A percentile compares a stretch with the other conserved stretches of the same genome.
phyloP scores from a whole-genome alignment of 2,888 invertebrate genomes.

The Apotomis capreana region DNA sequence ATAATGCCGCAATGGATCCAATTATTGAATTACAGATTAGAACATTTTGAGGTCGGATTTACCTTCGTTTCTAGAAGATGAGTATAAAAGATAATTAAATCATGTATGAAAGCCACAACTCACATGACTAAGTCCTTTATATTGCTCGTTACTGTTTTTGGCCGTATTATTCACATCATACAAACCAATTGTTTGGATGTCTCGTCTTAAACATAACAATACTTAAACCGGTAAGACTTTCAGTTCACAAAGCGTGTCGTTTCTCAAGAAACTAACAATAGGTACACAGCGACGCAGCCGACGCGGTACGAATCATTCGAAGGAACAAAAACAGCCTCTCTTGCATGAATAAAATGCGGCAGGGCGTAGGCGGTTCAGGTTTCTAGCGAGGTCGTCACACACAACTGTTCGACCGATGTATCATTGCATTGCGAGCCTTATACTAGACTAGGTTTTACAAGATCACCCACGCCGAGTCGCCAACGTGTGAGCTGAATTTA shows the following conservation, averaged over 20 bases:
- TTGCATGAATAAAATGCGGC: conserved; percentile 30
- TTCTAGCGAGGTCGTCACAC: conserved; percentile 30
- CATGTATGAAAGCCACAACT: too few relatives aligned
- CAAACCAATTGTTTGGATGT: not conserved
- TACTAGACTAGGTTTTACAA: not conserved
- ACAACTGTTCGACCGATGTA: conserved; percentile 16
- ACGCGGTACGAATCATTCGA: conserved; percentile 26
- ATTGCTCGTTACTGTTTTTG: too few relatives aligned
- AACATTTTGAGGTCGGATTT: too few relatives aligned
- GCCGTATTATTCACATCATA: not conserved
- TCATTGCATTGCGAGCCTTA: conserved; percentile 4
- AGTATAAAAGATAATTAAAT: too few relatives aligned
- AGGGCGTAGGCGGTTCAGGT: conserved; percentile 28
- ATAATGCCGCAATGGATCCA: too few relatives aligned
- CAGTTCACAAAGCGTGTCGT: conserved; percentile 41
- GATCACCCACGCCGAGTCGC: too few relatives aligned
- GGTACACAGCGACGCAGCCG: conserved; percentile 38
- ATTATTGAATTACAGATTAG: too few relatives aligned
- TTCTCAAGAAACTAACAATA: conserved; percentile 48
- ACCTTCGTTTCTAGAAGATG: too few relatives aligned
- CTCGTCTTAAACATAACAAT: conserved; percentile 4
- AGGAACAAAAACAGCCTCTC: conserved; percentile 24
- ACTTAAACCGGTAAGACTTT: conserved; percentile 14
- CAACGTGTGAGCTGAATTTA: too few relatives aligned
- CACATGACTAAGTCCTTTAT: too few relatives aligned